Conservation (phyloP, 1,140 invertebrate genomes). For the Achatina immaculata region DNA sequence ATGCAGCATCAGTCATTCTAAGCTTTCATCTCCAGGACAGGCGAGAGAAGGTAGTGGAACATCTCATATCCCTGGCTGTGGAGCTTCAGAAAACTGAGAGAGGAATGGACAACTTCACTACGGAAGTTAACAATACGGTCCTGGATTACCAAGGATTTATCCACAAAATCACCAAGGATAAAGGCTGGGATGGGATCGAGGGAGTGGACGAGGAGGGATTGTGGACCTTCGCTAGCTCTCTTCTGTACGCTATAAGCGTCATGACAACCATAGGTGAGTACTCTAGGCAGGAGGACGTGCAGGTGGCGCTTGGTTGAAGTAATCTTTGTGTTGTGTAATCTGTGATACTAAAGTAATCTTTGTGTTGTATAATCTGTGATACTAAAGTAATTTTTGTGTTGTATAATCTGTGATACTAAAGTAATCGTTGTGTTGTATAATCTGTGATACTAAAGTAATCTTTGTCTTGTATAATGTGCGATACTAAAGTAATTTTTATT, state of each 20-base stretch:
- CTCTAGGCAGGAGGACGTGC: no score
- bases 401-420: no score
- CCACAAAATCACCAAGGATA: conserved; percentile 53
- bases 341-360: no score
- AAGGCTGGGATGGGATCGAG: conserved; percentile 56
- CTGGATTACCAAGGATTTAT: conserved; percentile 53
- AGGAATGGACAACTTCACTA: conserved; percentile 43
- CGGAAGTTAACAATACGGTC: conserved; percentile 46
- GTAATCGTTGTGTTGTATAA: no score
- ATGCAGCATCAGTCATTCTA: no score
- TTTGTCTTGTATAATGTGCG: no score
- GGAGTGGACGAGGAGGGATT: conserved; percentile 41
- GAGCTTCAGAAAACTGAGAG: conserved; percentile 36
- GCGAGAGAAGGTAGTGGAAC: conserved; percentile 26
- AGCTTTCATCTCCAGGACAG: background rate
- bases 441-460: no score
- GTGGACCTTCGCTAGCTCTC: conserved; percentile 87
- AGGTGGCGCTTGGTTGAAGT: no score
- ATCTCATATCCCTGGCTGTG: conserved; percentile 38
- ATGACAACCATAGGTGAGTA: conserved; percentile 94
- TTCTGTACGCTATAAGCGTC: conserved; percentile 92
- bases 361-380: no score
- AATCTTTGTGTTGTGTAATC: no score
- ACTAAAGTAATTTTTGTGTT: no score
- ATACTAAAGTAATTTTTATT: no score